Percentiles rank a stretch among this genome's conserved stretches.
These are phyloP conservation scores for Palythoa grandiflora DNA, from an alignment of 92 coral and sea anemone species.

Conservation along the genomic window DNA sequence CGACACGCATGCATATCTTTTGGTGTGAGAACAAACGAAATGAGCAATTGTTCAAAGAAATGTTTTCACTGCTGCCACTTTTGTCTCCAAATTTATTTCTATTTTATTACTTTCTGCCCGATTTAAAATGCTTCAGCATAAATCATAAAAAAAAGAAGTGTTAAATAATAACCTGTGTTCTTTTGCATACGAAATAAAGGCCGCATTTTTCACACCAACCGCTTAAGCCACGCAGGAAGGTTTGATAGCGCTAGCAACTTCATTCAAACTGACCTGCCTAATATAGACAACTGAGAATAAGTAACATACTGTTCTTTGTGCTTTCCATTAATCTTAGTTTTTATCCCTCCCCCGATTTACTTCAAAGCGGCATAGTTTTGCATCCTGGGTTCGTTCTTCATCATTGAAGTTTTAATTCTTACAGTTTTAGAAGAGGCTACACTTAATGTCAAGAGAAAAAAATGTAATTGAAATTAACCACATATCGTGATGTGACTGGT, in stretches of 20 bases:
- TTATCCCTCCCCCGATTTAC: constrained; percentile 23
- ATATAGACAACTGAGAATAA: constrained; percentile 1
- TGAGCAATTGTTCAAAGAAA: constrained; percentile 8
- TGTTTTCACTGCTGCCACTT: too few relatives aligned
- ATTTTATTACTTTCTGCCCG: constrained; percentile 22
- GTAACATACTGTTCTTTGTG: constrained; percentile 25
- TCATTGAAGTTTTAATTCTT: constrained; percentile 2
- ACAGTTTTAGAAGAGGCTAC: not conserved
- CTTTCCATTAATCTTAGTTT: constrained; percentile 15
- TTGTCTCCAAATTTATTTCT: constrained; percentile 12
- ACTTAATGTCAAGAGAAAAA: constrained; percentile 24
- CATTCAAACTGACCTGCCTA: constrained; percentile 1
- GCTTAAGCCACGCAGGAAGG: not conserved
- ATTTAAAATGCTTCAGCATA: constrained; percentile 27
- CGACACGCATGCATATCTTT: not conserved
- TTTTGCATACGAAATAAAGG: constrained; percentile 19
- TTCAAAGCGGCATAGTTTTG: constrained; percentile 10
- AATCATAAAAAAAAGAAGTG: constrained; percentile 7
- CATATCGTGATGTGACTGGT: constrained; percentile 7
- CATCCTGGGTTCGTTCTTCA: constrained; percentile 3
- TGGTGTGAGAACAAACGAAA: constrained; percentile 7
- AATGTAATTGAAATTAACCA: constrained; percentile 13
- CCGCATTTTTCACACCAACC: constrained; percentile 16
- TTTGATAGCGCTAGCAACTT: constrained; percentile 9
- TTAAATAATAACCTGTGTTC: not conserved